Evolutionary conservation across 2,797 vertebrate genomes (phyloP), one percentile per base, ranked within the genome.

Genomic region (Malurus leucopterus): DNA sequence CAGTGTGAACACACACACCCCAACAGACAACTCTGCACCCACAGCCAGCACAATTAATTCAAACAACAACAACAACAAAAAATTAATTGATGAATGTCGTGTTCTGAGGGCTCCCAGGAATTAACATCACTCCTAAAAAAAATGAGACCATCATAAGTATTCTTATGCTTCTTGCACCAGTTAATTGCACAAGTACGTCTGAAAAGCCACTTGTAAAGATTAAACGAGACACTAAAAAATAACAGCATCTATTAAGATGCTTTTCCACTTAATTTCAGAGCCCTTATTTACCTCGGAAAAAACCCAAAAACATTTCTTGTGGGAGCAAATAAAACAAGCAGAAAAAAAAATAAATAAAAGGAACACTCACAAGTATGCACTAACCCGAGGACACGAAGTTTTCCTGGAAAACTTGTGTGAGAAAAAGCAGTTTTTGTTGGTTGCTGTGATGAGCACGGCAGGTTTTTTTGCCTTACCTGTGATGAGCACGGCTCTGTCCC

Each of bases 391-490:
- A 55, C 49, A 47, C 18, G 41, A 94, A 93, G 50, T 91, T 93
- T 86, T 51, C 50, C 23, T 41, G 14, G 17, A 15, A 4, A 44
- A 9, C 18, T 64, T 7, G 26, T 7, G 26, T 64, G 51, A 36
- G 71, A 58, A 73, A 61, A 84, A 26, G 19, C 77, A 36, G 64
- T 9, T 34, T 64, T 17, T 9, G 27, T 5, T 49, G 3, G 15
- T 15, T 16, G 0, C 12, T 41, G 49, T 0, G 4, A 0, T 4
- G 8, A 6, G 5, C 38, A 16, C 36, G 36, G 19, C 77, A 36
- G 64, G 8, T 34, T 64, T 15, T 9, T 23, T 5, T 41, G 3
- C 9, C 97, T 97, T 96, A 98, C 97, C 98, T 97, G 98, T 98
- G 94, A 98, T 88, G 54, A 98, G 90, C 53, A 98, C 96, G 0